A percentile compares a stretch with the other conserved stretches of the same genome.
These are phyloP conservation scores for Lithophane socia DNA, from an alignment of 2,888 invertebrate species.

Conservation along the genomic window DNA sequence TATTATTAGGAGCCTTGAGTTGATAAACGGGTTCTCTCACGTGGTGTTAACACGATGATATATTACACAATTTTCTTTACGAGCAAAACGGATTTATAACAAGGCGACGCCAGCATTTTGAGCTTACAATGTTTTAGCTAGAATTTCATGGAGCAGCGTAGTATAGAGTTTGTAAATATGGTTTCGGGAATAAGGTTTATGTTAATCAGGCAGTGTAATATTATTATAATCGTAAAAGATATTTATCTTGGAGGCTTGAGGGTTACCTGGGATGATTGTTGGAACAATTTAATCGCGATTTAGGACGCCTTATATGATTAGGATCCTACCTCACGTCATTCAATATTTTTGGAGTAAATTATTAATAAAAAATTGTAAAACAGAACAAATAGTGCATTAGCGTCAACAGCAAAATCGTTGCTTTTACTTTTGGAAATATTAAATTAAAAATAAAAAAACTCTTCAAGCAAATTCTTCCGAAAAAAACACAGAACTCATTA, in stretches of 20 bases:
- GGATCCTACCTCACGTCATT: background rate
- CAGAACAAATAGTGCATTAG: background rate
- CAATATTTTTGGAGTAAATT: conserved; percentile 11
- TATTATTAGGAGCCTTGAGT: conserved; percentile 83
- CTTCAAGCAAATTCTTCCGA: background rate
- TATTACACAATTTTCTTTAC: conserved; percentile 88
- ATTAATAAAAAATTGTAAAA: background rate
- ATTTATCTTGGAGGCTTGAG: conserved; percentile 45
- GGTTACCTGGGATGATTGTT: conserved; percentile 50
- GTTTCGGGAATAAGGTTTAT: conserved; percentile 57
- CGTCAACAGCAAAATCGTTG: background rate
- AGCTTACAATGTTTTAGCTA: conserved; percentile 70
- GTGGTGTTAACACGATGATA: conserved; percentile 85
- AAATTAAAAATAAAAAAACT: background rate
- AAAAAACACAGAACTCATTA: conserved; percentile 8
- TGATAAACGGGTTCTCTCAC: conserved; percentile 84
- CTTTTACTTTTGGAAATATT: background rate
- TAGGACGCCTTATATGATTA: conserved; percentile 45
- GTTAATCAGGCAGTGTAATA: conserved; percentile 57
- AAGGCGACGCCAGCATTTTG: conserved; percentile 75
- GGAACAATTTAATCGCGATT: conserved; percentile 52
- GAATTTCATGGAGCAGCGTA: conserved; percentile 61
- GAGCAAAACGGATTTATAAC: conserved; percentile 84
- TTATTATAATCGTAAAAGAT: conserved; percentile 57
- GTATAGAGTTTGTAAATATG: conserved; percentile 45